Evolutionary conservation across 2,888 invertebrate genomes (phyloP).

Genomic region (Cephus runcator): DNA sequence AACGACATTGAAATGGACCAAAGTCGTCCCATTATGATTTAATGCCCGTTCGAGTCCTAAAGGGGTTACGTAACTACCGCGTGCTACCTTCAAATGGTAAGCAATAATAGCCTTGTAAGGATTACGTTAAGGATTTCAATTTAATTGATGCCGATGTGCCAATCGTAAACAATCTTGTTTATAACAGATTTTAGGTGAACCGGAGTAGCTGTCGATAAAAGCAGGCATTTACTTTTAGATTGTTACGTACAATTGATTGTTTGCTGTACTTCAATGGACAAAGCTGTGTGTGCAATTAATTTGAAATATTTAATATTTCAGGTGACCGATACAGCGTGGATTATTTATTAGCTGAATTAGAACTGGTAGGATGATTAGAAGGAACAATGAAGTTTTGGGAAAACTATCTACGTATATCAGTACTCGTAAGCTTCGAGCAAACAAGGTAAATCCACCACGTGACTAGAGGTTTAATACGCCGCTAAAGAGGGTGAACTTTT

Average conservation of each 20-base stretch:
- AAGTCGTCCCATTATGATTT: slow-evolving; percentile 32
- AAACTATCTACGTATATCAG: neutral
- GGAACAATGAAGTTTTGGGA: neutral
- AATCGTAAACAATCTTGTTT: neutral
- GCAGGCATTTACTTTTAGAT: neutral
- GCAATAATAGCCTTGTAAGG: slow-evolving; percentile 22
- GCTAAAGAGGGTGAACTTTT: slow-evolving; percentile 32
- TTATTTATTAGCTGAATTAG: neutral
- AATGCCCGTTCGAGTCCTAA: slow-evolving; percentile 27
- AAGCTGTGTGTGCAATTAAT: neutral
- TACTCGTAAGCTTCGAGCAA: neutral
- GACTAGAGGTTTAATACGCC: slow-evolving; percentile 37
- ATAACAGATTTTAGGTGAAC: slow-evolving; percentile 6
- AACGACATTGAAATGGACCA: slow-evolving; percentile 22
- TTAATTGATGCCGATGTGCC: slow-evolving; percentile 18
- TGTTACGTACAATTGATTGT: neutral
- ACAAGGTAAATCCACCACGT: slow-evolving; percentile 34
- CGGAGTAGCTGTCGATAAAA: slow-evolving; percentile 9
- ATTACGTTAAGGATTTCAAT: slow-evolving; percentile 20
- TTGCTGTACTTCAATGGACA: neutral
- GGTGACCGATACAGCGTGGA: neutral
- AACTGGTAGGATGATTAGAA: neutral
- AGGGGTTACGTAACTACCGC: slow-evolving; percentile 23
- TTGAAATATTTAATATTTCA: neutral
- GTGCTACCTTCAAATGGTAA: slow-evolving; percentile 25